These are phyloP conservation scores for Lithophane semibrunnea DNA, from an alignment of 2,888 invertebrate species.

Conservation along the genomic window DNA sequence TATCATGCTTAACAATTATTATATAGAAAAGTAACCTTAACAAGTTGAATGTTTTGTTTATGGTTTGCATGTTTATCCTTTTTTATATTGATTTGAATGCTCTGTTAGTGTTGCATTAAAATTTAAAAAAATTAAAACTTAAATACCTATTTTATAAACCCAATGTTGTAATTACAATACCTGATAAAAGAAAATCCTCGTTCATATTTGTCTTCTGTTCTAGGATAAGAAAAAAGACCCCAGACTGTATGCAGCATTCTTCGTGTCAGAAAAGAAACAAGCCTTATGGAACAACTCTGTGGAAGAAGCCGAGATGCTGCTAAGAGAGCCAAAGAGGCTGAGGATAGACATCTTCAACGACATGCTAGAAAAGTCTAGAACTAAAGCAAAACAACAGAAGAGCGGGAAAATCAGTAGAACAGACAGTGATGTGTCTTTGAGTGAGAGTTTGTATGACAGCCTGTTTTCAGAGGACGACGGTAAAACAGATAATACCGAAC, in stretches of 20 bases:
- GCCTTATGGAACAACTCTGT: constrained; percentile 93
- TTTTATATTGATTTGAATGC: neutral
- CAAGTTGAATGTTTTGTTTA: neutral
- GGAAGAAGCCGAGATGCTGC: constrained; percentile 93
- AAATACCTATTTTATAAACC: neutral
- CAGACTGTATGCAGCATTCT: constrained; percentile 88
- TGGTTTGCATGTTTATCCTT: neutral
- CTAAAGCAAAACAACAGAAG: constrained; percentile 71
- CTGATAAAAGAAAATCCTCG: neutral
- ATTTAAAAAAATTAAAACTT: neutral
- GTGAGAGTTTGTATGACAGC: constrained; percentile 87
- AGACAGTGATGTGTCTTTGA: constrained; percentile 85
- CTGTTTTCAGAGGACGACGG: constrained; percentile 85
- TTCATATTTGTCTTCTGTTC: constrained; percentile 62
- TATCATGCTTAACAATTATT: neutral
- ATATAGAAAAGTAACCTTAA: neutral
- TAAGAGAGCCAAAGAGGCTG: constrained; percentile 89
- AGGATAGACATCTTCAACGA: constrained; percentile 89
- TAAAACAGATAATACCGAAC: constrained; percentile 77
- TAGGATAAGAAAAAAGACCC: constrained; percentile 90
- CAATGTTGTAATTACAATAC: neutral
- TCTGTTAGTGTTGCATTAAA: neutral
- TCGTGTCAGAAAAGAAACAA: constrained; percentile 89
- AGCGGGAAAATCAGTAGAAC: constrained; percentile 82
- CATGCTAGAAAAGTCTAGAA: constrained; percentile 77